These are phyloP conservation scores for Puffinus mauretanicus DNA, from an alignment of 2,113 vertebrate genomes.

Conservation along the genomic window DNA sequence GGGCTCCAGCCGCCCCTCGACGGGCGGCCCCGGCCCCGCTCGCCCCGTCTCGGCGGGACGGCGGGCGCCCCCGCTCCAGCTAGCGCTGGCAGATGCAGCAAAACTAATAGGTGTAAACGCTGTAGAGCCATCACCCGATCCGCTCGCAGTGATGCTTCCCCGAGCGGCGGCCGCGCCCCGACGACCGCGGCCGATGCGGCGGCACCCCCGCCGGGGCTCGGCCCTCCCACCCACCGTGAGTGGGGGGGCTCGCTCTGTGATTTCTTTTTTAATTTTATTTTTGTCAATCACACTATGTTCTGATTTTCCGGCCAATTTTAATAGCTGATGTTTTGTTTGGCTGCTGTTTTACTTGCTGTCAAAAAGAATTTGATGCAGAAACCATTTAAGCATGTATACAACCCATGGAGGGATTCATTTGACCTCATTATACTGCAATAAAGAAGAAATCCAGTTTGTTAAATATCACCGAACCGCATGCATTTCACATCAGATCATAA, in stretches of 20 bases:
- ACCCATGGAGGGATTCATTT: slow-evolving; percentile 95
- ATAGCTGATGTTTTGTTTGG: slow-evolving; percentile 90
- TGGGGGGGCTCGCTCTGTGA: neutral
- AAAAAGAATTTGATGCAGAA: slow-evolving; percentile 93
- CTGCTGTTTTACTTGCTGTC: slow-evolving; percentile 96
- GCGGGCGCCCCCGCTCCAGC: slow-evolving; percentile 21
- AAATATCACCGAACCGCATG: slow-evolving; percentile 94
- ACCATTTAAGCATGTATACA: slow-evolving; percentile 95
- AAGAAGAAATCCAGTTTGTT: slow-evolving; percentile 98
- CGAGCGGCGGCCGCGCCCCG: slow-evolving; percentile 36
- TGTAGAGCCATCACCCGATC: slow-evolving; percentile 60
- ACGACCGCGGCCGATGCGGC: neutral
- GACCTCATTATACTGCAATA: slow-evolving; percentile 99
- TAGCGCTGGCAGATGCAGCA: slow-evolving; percentile 74
- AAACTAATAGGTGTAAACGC: slow-evolving; percentile 78
- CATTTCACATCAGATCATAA: slow-evolving; percentile 92
- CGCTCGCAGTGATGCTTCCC: slow-evolving; percentile 65
- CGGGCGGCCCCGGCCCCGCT: neutral
- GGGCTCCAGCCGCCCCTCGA: neutral
- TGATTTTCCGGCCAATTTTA: slow-evolving; percentile 78
- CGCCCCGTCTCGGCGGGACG: neutral
- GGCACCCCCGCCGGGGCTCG: neutral
- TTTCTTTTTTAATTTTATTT: slow-evolving; percentile 12
- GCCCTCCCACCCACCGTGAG: neutral
- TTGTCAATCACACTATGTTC: slow-evolving; percentile 41